A percentile compares a stretch with the other conserved stretches of the same genome.
Evolutionary conservation across 1,140 invertebrate species (phyloP).

Genomic region (Caenorhabditis latens): DNA sequence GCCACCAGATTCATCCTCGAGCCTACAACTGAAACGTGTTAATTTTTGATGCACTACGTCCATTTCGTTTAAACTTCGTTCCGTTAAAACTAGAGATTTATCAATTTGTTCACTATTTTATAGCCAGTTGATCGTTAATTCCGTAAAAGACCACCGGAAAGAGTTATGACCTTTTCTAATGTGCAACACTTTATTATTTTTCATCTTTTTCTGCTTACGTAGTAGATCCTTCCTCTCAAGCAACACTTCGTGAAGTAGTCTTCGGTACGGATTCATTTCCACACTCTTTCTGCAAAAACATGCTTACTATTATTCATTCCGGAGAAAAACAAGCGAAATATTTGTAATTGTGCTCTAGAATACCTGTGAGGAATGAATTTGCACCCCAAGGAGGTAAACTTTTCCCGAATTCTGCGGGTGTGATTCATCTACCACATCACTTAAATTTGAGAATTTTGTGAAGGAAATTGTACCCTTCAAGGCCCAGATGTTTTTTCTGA

Average conservation of each 20-base stretch:
- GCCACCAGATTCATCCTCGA: conserved; percentile 18
- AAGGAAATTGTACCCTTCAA: background rate
- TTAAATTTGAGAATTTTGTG: background rate
- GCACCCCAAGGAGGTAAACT: background rate
- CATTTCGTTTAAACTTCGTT: background rate
- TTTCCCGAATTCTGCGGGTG: background rate
- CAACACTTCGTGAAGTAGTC: conserved; percentile 15
- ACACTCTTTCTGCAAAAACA: conserved; percentile 22
- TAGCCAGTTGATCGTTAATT: background rate
- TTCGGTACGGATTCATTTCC: conserved; percentile 39
- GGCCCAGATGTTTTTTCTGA: background rate
- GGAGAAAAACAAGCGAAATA: background rate
- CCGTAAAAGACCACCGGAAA: conserved; percentile 25
- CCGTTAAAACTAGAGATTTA: conserved; percentile 2
- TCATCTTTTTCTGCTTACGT: conserved; percentile 47
- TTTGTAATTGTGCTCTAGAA: background rate
- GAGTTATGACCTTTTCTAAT: background rate
- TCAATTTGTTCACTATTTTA: background rate
- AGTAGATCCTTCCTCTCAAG: conserved; percentile 57
- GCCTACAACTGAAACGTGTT: conserved; percentile 16
- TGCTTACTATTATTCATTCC: background rate
- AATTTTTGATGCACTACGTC: conserved; percentile 9
- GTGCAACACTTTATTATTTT: conserved; percentile 3
- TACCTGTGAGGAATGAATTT: background rate
- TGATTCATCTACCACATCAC: conserved; percentile 26